Evolutionary conservation across 2,888 invertebrate species (phyloP).

Genomic region (Stenotaenia linearis): DNA sequence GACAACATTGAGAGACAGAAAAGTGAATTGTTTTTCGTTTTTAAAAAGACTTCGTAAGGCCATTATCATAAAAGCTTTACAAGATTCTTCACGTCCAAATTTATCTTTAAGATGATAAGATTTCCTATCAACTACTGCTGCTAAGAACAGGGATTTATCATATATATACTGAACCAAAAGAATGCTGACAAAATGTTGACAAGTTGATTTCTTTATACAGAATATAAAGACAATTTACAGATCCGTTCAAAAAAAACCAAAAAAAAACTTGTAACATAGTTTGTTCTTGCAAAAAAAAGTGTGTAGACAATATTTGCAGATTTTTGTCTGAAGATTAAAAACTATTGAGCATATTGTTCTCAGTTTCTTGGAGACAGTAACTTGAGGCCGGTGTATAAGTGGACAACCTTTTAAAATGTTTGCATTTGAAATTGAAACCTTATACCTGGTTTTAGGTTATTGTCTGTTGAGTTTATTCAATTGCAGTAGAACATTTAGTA

Average conservation of each 20-base stretch:
- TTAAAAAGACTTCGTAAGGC: neutral
- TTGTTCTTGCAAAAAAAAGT: conserved; percentile 10
- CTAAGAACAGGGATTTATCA: neutral
- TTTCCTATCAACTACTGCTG: neutral
- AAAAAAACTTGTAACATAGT: conserved; percentile 5
- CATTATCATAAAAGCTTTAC: conserved; percentile 13
- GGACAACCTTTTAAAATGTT: no score
- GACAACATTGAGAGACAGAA: neutral
- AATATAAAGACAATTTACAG: conserved; percentile 14
- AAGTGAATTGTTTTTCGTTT: neutral
- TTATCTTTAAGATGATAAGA: conserved; percentile 10
- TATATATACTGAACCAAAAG: neutral
- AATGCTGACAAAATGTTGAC: neutral
- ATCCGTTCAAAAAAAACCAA: neutral
- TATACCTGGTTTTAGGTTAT: no score
- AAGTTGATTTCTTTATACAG: neutral
- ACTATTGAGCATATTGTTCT: conserved; percentile 15
- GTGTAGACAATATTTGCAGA: conserved; percentile 17
- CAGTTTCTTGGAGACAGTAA: no score
- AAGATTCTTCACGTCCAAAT: conserved; percentile 17
- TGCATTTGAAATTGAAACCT: no score
- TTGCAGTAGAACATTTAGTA: no score
- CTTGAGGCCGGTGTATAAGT: no score
- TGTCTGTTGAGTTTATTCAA: no score
- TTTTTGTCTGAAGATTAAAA: conserved; percentile 20